Percentiles rank a stretch among this genome's conserved stretches.
phyloP scores from a whole-genome alignment of 2,888 invertebrate species.

The Mellilla xanthometata region DNA sequence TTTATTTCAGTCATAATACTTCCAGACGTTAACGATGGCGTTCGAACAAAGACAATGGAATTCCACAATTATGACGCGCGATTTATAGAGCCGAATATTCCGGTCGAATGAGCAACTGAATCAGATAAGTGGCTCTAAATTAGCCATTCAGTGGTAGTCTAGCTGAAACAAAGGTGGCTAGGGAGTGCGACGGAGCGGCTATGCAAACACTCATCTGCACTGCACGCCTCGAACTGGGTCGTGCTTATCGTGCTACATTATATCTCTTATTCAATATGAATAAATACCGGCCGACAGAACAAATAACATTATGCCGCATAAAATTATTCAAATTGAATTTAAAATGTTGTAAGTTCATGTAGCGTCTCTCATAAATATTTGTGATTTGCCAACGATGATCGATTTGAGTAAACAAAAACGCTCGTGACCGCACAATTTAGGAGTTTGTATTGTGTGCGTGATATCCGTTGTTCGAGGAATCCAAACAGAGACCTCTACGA shows the following conservation, averaged over 20 bases:
- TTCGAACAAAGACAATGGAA: constrained; percentile 58
- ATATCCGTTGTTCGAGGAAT: constrained; percentile 54
- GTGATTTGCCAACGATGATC: constrained; percentile 46
- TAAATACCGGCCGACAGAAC: constrained; percentile 37
- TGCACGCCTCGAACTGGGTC: constrained; percentile 59
- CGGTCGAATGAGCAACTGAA: constrained; percentile 73
- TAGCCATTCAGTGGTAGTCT: constrained; percentile 63
- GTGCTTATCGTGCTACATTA: constrained; percentile 56
- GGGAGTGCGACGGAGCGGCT: constrained; percentile 63
- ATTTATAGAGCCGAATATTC: constrained; percentile 71
- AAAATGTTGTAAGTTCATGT: constrained; percentile 23
- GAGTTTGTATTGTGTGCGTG: constrained; percentile 55
- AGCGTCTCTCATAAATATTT: constrained; percentile 34
- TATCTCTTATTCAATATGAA: constrained; percentile 57
- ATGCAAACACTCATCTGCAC: constrained; percentile 63
- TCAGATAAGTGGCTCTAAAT: constrained; percentile 72
- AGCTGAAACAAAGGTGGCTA: constrained; percentile 68
- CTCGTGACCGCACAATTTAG: constrained; percentile 59
- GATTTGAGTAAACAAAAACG: constrained; percentile 42
- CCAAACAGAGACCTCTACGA: constrained; percentile 51
- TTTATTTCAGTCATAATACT: constrained; percentile 41
- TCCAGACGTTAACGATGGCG: constrained; percentile 38
- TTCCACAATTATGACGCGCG: constrained; percentile 58
- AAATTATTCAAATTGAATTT: constrained; percentile 31
- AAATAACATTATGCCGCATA: constrained; percentile 31